A percentile compares a stretch with the other conserved stretches of the same genome.
Evolutionary conservation across 2,888 invertebrate genomes (phyloP).

Genomic region (Drosophila nr. fundita): DNA sequence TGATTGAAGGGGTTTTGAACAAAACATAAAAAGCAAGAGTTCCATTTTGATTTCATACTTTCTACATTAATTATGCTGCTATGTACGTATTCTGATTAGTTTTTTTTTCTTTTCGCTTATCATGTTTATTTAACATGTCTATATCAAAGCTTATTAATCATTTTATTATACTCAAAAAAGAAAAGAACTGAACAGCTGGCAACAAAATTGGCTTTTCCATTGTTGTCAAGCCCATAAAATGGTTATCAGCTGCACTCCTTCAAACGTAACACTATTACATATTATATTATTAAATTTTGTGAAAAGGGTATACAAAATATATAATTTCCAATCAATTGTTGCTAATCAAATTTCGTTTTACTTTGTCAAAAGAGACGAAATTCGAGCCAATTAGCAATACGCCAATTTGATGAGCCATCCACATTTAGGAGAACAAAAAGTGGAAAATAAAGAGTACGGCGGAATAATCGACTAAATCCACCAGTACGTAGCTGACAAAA

Average conservation of each 20-base stretch:
- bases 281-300: too few relatives aligned
- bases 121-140: neutral
- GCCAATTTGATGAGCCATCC: slow-evolving; percentile 63
- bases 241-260: slow-evolving; percentile 26
- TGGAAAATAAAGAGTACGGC: slow-evolving; percentile 21
- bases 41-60: neutral
- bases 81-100: neutral
- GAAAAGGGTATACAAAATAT: slow-evolving; percentile 9
- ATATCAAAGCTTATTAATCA: neutral
- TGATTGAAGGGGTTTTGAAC: neutral
- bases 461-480: neutral
- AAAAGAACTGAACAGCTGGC: neutral
- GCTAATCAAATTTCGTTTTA: slow-evolving; percentile 56
- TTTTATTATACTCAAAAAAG: slow-evolving; percentile 8
- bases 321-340: slow-evolving; percentile 48
- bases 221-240: slow-evolving; percentile 10
- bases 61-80: neutral
- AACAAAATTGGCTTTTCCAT: slow-evolving; percentile 10
- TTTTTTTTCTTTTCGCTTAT: neutral
- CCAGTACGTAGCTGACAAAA: neutral
- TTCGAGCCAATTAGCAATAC: slow-evolving; percentile 58
- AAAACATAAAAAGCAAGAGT: neutral
- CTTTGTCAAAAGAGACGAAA: slow-evolving; percentile 32
- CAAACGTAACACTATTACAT: slow-evolving; percentile 2
- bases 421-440: slow-evolving; percentile 17